A percentile compares a stretch with the other conserved stretches of the same genome.
These are phyloP conservation scores for Alosa alosa DNA, from an alignment of 2,113 vertebrate genomes.

Conservation along the genomic window DNA sequence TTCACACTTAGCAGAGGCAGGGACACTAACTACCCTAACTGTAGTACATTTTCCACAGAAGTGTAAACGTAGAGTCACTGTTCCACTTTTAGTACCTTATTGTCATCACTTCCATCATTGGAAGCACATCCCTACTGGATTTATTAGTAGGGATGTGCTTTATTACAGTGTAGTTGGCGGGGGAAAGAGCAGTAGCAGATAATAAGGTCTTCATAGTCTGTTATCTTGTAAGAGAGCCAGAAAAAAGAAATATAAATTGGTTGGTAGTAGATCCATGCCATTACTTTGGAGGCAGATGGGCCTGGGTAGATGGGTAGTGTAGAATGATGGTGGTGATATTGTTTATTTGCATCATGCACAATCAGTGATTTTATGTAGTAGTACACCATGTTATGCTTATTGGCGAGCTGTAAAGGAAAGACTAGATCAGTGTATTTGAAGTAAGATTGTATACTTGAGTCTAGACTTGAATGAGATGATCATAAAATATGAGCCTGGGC, in stretches of 20 bases:
- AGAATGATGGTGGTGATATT: too few species aligned
- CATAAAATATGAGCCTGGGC: not conserved
- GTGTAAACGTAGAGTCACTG: not conserved
- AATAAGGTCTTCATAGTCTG: too few species aligned
- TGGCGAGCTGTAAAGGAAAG: too few species aligned
- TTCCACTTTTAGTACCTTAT: not conserved
- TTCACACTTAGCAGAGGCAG: not conserved
- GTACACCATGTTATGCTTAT: too few species aligned
- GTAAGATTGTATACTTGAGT: not conserved
- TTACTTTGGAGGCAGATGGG: too few species aligned
- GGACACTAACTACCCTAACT: not conserved
- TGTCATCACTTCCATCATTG: not conserved
- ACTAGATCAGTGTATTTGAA: not conserved
- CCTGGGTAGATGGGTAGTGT: too few species aligned
- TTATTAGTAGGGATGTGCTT: not conserved
- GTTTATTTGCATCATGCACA: too few species aligned
- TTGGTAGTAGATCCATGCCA: too few species aligned
- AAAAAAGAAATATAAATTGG: too few species aligned
- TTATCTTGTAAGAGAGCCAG: too few species aligned
- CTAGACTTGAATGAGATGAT: not conserved
- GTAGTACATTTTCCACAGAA: not conserved
- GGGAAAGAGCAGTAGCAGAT: too few species aligned
- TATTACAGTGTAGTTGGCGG: not conserved
- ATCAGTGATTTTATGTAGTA: too few species aligned
- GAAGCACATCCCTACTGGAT: not conserved